phyloP scores from a whole-genome alignment of 92 coral and sea anemone genomes.

The Zoanthus solanderi region DNA sequence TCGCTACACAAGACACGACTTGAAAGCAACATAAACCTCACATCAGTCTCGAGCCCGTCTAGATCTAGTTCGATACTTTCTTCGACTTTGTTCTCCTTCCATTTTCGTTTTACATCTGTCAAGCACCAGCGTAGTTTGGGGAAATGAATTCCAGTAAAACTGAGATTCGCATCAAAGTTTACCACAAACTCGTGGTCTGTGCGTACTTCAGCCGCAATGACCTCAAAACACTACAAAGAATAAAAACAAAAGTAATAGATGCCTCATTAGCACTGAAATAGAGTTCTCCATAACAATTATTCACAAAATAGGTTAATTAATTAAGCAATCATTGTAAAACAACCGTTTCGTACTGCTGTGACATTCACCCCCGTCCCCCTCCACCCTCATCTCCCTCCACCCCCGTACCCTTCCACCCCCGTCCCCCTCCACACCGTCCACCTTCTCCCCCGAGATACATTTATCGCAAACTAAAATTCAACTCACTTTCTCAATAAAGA shows the following conservation, averaged over 20 bases:
- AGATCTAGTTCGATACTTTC: slow-evolving; percentile 58
- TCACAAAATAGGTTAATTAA: no score
- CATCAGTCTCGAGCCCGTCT: slow-evolving; percentile 94
- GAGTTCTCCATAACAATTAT: no score
- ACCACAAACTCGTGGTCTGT: slow-evolving; percentile 76
- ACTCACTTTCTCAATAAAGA: no score
- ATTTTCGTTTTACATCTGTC: slow-evolving; percentile 88
- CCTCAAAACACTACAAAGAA: slow-evolving; percentile 44
- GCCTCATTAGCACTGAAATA: neutral
- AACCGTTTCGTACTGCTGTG: no score
- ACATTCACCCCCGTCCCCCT: no score
- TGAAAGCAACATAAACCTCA: slow-evolving; percentile 85
- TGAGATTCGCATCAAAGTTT: slow-evolving; percentile 58
- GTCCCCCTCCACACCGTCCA: no score
- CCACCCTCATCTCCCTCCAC: no score
- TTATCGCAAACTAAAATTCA: no score
- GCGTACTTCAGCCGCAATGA: slow-evolving; percentile 65
- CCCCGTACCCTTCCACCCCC: no score
- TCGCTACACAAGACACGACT: slow-evolving; percentile 74
- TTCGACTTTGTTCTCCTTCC: slow-evolving; percentile 72
- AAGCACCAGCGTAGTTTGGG: slow-evolving; percentile 90
- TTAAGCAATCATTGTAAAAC: no score
- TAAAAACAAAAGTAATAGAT: neutral
- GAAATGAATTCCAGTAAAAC: slow-evolving; percentile 65
- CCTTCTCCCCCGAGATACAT: no score